Evolutionary conservation across 2,888 invertebrate genomes (phyloP).

Genomic region (Serripes groenlandicus): DNA sequence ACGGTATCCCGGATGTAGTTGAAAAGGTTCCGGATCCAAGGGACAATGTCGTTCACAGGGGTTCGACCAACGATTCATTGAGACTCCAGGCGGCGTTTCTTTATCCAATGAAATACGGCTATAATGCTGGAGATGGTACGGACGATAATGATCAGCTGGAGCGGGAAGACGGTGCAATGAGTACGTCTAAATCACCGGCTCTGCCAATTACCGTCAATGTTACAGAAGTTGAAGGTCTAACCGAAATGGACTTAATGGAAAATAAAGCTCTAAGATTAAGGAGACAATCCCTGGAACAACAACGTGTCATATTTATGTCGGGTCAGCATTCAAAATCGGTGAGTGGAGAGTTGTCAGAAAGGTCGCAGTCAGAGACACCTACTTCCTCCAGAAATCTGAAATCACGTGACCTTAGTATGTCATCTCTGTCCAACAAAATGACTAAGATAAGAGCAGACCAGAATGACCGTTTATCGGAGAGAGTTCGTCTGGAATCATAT

Average conservation of each 20-base stretch:
- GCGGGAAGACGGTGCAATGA: background rate
- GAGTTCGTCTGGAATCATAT: slow-evolving; percentile 30
- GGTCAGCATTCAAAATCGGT: slow-evolving; percentile 48
- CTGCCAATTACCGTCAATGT: slow-evolving; percentile 19
- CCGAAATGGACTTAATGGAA: slow-evolving; percentile 8
- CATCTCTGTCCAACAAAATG: slow-evolving; percentile 62
- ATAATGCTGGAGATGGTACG: slow-evolving; percentile 26
- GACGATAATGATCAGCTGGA: background rate
- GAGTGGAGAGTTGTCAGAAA: slow-evolving; percentile 14
- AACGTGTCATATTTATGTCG: slow-evolving; percentile 36
- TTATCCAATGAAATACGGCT: slow-evolving; percentile 75
- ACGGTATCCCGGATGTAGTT: slow-evolving; percentile 73
- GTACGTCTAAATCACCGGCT: slow-evolving; percentile 29
- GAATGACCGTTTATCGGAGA: slow-evolving; percentile 35
- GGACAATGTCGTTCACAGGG: slow-evolving; percentile 69
- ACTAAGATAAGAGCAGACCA: slow-evolving; percentile 57
- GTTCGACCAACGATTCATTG: slow-evolving; percentile 65
- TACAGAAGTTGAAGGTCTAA: slow-evolving; percentile 20
- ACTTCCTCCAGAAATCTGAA: slow-evolving; percentile 34
- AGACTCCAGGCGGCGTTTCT: slow-evolving; percentile 67
- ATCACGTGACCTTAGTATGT: slow-evolving; percentile 65
- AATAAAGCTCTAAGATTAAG: slow-evolving; percentile 17
- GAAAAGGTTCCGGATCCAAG: slow-evolving; percentile 69
- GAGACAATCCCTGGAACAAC: slow-evolving; percentile 29
- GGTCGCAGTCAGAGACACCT: background rate